Evolutionary conservation across 2,113 vertebrate species (phyloP).

Genomic region (Cheirogaleus medius): DNA sequence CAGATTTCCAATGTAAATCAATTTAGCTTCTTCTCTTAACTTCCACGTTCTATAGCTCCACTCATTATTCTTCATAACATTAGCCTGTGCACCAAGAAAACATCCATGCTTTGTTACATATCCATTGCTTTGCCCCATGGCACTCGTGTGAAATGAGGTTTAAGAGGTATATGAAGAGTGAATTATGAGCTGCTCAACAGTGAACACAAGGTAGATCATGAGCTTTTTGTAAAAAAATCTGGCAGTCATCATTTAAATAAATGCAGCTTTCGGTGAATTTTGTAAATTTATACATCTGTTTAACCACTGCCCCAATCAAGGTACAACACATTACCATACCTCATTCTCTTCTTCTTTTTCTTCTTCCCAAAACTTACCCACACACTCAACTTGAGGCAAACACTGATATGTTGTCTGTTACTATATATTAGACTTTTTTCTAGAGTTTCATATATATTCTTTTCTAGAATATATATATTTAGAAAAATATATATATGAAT

Average conservation of each 20-base stretch:
- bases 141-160: background rate
- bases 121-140: background rate
- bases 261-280: background rate
- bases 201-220: background rate
- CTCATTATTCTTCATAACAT: background rate
- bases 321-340: background rate
- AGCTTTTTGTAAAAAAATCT: background rate
- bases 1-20: background rate
- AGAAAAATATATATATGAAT: background rate
- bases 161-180: background rate
- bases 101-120: background rate
- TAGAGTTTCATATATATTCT: background rate
- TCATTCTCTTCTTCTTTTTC: background rate
- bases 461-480: background rate
- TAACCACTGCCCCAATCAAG: background rate
- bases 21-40: background rate
- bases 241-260: background rate
- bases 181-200: background rate
- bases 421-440: background rate
- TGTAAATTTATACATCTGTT: background rate
- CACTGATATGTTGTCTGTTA: background rate
- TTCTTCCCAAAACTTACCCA: background rate
- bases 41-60: background rate
- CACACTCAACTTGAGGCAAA: background rate
- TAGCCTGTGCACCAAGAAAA: background rate